A percentile compares a stretch with the other conserved stretches of the same genome.
Evolutionary conservation across 2,888 invertebrate species (phyloP).

Genomic region (Xestoiulus laeticollis): DNA sequence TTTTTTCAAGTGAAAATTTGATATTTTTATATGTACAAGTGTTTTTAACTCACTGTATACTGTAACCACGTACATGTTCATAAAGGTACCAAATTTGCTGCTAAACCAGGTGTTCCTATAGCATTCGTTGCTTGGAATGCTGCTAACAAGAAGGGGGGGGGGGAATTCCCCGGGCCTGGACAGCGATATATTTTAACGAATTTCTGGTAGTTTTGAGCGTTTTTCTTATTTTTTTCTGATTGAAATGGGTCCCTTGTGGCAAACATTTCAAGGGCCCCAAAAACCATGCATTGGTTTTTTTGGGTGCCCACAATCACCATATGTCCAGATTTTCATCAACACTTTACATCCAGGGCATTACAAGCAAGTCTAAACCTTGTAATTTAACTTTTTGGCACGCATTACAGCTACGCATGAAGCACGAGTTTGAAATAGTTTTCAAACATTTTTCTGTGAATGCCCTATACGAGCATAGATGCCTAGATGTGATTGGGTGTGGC

Average conservation of each 20-base stretch:
- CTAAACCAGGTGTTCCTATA: too few species aligned
- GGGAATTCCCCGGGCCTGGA: too few species aligned
- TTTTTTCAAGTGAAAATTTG: too few species aligned
- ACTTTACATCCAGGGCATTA: background rate
- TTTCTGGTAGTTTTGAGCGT: too few species aligned
- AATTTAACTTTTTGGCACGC: background rate
- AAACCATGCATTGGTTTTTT: background rate
- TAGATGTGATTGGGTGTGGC: background rate
- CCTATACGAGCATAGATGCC: background rate
- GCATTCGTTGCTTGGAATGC: too few species aligned
- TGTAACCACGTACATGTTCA: background rate
- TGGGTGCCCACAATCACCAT: background rate
- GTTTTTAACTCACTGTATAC: too few species aligned
- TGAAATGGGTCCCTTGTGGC: too few species aligned
- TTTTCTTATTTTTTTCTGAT: too few species aligned
- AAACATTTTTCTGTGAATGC: background rate
- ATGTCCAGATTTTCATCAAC: background rate
- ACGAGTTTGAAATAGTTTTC: background rate
- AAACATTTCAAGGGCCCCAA: background rate
- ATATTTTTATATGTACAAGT: too few species aligned
- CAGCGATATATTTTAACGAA: too few species aligned
- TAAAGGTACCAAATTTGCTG: background rate
- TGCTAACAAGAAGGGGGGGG: too few species aligned
- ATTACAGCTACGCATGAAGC: background rate
- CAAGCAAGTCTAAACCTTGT: background rate